These are phyloP conservation scores for Lethenteron camtschaticum DNA, from an alignment of 2,113 vertebrate genomes.

Conservation along the genomic window DNA sequence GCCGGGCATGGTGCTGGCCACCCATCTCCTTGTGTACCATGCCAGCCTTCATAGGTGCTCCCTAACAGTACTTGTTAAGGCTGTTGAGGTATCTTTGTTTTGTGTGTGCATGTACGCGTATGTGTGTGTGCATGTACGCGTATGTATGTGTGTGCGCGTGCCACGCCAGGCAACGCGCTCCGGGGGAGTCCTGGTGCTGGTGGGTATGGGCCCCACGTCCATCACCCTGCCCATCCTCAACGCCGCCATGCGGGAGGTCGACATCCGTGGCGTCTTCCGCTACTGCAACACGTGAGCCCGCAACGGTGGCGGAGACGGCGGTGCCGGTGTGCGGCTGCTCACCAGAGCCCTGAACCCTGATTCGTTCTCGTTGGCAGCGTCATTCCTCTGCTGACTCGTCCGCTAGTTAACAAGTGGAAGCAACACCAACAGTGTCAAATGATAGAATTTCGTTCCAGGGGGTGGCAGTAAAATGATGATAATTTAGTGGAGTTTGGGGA, in stretches of 20 bases:
- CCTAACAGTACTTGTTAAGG: too few species aligned
- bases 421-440: background rate
- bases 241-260: conserved; percentile 48
- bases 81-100: too few species aligned
- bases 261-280: conserved; percentile 75
- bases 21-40: too few species aligned
- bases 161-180: conserved; percentile 43
- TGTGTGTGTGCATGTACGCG: too few species aligned
- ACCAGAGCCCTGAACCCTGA: background rate
- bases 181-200: conserved; percentile 60
- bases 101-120: too few species aligned
- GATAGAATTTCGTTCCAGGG: background rate
- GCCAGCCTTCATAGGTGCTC: too few species aligned
- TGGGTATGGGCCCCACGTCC: conserved; percentile 55
- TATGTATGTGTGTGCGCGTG: conserved; percentile 1
- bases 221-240: conserved; percentile 39
- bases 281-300: conserved; percentile 79
- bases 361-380: background rate
- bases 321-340: background rate
- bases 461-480: background rate
- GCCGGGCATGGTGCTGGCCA: too few species aligned
- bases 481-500: background rate
- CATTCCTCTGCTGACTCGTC: background rate
- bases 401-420: background rate
- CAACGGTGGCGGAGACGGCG: too few species aligned